Conservation (phyloP, 2,888 invertebrate species). For the Harpalus rufipes region DNA sequence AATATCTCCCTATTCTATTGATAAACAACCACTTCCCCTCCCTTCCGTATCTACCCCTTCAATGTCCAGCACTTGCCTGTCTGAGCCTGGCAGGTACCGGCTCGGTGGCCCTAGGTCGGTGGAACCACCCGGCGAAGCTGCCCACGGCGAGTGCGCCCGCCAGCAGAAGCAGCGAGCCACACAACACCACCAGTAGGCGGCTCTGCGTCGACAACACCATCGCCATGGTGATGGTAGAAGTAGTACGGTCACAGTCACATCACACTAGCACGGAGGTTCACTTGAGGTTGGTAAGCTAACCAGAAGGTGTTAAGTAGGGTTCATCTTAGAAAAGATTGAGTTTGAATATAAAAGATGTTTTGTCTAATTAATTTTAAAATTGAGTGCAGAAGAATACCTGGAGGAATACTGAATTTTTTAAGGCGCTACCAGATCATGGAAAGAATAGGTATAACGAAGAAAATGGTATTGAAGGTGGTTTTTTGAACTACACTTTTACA, state of each 20-base stretch:
- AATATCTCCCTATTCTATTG: background rate
- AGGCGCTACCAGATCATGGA: too few species aligned
- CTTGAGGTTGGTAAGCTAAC: background rate
- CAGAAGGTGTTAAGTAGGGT: too few species aligned
- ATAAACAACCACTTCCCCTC: background rate
- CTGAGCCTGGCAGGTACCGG: constrained; percentile 80
- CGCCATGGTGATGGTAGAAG: constrained; percentile 77
- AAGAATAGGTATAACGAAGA: too few species aligned
- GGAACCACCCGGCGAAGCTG: constrained; percentile 83
- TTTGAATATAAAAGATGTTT: too few species aligned
- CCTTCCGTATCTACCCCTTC: background rate
- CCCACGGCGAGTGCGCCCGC: constrained; percentile 81
- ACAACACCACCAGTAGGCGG: constrained; percentile 80
- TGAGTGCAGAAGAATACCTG: too few species aligned
- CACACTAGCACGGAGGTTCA: background rate
- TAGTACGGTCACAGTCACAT: constrained; percentile 21
- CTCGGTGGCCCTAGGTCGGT: constrained; percentile 78
- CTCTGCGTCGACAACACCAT: constrained; percentile 84
- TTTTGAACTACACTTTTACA: too few species aligned
- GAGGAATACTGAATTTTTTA: too few species aligned
- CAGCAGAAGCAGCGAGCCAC: constrained; percentile 79
- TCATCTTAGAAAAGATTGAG: too few species aligned
- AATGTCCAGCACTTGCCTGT: constrained; percentile 76
- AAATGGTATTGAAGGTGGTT: too few species aligned
- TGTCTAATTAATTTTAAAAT: too few species aligned